phyloP scores from a whole-genome alignment of 2,797 vertebrate genomes.

The Enteromius unitaeniatus region DNA sequence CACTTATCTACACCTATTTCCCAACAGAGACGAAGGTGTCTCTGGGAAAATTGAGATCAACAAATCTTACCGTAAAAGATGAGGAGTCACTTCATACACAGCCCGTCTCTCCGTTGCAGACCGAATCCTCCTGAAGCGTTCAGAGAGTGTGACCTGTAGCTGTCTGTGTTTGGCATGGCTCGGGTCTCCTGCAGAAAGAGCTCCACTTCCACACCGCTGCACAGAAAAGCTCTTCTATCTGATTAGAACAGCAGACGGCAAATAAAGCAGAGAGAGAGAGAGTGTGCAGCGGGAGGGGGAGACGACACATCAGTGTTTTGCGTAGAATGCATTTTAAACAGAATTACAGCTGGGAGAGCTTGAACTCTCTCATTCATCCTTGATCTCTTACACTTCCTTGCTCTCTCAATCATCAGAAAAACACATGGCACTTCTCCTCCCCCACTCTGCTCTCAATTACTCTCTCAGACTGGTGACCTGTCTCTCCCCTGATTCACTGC shows the following conservation, averaged over 20 bases:
- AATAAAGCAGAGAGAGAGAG: constrained; percentile 12
- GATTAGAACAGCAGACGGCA: constrained; percentile 27
- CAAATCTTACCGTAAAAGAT: constrained; percentile 34
- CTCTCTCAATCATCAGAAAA: background rate
- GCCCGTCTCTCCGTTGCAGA: background rate
- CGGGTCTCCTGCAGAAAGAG: constrained; percentile 5
- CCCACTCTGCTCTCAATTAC: background rate
- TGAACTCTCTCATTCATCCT: background rate
- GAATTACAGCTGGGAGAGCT: constrained; percentile 36
- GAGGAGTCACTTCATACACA: background rate
- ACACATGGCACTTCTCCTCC: background rate
- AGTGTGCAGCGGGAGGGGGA: background rate
- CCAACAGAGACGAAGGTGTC: background rate
- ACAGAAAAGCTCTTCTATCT: constrained; percentile 42
- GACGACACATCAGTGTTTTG: constrained; percentile 15
- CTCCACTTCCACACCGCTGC: constrained; percentile 2
- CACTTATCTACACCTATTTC: background rate
- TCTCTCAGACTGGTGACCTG: background rate
- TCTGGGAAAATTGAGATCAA: background rate
- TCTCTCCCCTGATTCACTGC: constrained; percentile 37
- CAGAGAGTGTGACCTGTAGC: constrained; percentile 5
- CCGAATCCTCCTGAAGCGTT: background rate
- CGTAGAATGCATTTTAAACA: constrained; percentile 33
- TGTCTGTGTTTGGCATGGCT: constrained; percentile 41
- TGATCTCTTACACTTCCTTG: constrained; percentile 9